Conservation (phyloP, 1,140 invertebrate species). For the Tribolium castaneum region DNA sequence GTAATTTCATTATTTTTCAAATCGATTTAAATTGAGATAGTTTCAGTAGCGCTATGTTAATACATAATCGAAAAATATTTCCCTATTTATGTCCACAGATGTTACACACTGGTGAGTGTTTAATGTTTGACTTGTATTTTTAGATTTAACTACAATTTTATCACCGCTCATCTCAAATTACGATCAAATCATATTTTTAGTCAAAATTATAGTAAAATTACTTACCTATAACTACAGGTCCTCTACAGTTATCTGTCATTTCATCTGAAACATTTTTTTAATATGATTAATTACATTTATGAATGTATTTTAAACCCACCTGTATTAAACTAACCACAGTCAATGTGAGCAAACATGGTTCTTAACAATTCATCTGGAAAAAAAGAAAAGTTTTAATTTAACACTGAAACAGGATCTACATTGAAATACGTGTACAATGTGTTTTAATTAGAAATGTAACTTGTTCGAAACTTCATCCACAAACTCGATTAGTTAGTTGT, state of each 20-base stretch:
- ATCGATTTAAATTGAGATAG: too few species aligned
- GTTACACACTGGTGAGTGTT: not conserved
- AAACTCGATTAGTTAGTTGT: not conserved
- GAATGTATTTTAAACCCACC: conserved; percentile 6
- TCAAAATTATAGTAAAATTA: not conserved
- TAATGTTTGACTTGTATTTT: conserved; percentile 30
- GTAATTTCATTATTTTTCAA: too few species aligned
- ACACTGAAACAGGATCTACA: too few species aligned
- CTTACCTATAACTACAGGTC: conserved; percentile 48
- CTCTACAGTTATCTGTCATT: conserved; percentile 49
- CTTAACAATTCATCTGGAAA: conserved; percentile 47
- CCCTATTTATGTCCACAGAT: not conserved
- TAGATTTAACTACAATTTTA: conserved; percentile 41
- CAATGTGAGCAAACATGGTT: conserved; percentile 49
- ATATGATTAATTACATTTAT: too few species aligned
- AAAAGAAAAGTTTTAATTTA: not conserved
- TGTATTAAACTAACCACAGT: conserved; percentile 47
- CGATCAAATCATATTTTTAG: conserved; percentile 12
- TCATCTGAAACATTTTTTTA: conserved; percentile 17
- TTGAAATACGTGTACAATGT: too few species aligned
- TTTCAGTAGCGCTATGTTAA: not conserved
- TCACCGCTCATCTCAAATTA: conserved; percentile 26
- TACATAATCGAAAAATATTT: not conserved
- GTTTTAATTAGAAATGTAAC: not conserved
- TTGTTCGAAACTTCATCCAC: not conserved